phyloP scores from a whole-genome alignment of 2,888 invertebrate genomes.

The Cheilosia variabilis region DNA sequence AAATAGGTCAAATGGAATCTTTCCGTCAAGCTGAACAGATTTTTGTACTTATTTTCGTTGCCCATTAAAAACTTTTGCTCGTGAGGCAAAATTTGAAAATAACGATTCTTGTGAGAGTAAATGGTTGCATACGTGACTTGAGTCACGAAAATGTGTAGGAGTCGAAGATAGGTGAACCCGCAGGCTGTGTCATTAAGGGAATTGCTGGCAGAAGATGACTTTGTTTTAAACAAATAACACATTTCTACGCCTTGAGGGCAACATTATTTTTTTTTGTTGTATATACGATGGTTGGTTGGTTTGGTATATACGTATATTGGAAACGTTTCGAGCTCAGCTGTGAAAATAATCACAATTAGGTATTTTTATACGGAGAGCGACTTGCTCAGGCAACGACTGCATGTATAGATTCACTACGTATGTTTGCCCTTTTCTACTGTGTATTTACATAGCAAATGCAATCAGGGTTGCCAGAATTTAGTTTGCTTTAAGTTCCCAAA shows the following conservation, averaged over 20 bases:
- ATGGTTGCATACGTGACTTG: conserved; percentile 55
- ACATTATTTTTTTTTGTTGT: background rate
- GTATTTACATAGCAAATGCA: no score
- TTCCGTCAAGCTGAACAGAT: conserved; percentile 18
- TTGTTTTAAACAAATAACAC: background rate
- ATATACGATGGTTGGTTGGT: background rate
- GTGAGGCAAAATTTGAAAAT: conserved; percentile 16
- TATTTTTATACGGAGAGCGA: no score
- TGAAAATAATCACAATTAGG: no score
- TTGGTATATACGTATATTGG: no score
- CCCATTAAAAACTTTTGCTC: background rate
- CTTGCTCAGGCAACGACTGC: no score
- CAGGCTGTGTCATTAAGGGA: conserved; percentile 10
- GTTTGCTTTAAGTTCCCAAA: no score
- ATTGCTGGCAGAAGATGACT: background rate
- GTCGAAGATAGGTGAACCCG: conserved; percentile 13
- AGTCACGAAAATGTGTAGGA: conserved; percentile 41
- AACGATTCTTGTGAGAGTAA: conserved; percentile 44
- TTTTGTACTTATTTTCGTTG: background rate
- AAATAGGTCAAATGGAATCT: conserved; percentile 41
- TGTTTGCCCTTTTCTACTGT: no score
- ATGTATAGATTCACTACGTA: no score
- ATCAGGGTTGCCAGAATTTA: no score
- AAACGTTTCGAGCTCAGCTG: no score
- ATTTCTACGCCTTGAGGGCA: background rate